These are phyloP conservation scores for Lucilia sericata DNA, from an alignment of 1,140 invertebrate species.

Conservation along the genomic window DNA sequence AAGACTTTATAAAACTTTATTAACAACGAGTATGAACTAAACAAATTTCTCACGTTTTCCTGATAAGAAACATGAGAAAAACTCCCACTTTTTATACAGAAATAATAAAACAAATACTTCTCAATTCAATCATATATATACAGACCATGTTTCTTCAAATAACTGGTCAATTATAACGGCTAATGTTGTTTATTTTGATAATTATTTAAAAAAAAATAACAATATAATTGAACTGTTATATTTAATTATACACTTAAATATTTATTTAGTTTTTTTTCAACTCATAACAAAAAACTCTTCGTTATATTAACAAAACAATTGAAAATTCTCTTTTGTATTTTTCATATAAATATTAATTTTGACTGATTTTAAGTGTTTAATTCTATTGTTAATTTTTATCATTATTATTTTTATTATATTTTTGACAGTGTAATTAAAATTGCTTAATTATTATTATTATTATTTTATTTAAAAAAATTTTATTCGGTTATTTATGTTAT, in stretches of 20 bases:
- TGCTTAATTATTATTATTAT: not conserved
- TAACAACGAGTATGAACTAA: not conserved
- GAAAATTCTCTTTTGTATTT: not conserved
- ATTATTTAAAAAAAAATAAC: not conserved
- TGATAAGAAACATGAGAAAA: not conserved
- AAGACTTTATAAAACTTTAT: not conserved
- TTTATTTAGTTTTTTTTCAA: not conserved
- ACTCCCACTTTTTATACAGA: not conserved
- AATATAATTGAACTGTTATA: not conserved
- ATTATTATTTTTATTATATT: not conserved
- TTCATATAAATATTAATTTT: not conserved
- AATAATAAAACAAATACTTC: not conserved
- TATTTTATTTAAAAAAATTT: not conserved
- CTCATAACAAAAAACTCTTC: no score
- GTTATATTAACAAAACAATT: not conserved
- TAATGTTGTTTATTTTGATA: not conserved
- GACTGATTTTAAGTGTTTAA: conserved; percentile 7
- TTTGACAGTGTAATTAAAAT: conserved; percentile 2
- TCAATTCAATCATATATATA: not conserved
- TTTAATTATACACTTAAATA: not conserved
- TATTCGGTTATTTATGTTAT: not conserved
- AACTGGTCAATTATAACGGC: conserved; percentile 28
- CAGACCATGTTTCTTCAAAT: not conserved
- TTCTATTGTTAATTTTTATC: not conserved
- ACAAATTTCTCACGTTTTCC: not conserved